phyloP scores from a whole-genome alignment of 2,113 vertebrate species.

The Zeus faber region DNA sequence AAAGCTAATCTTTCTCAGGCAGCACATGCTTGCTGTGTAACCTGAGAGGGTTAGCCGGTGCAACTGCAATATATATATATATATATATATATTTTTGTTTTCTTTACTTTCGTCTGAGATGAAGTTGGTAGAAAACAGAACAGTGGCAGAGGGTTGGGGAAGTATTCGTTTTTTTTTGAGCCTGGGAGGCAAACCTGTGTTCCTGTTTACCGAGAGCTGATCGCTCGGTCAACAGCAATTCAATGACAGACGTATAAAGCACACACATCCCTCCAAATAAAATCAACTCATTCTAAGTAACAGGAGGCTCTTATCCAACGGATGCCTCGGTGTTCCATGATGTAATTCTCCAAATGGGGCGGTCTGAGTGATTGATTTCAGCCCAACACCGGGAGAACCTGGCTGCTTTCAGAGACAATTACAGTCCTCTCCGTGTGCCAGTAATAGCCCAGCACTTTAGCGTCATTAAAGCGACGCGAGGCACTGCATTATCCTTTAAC shows the following conservation, averaged over 20 bases:
- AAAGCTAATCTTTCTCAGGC: slow-evolving; percentile 49
- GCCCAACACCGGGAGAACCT: slow-evolving; percentile 79
- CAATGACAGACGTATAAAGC: slow-evolving; percentile 45
- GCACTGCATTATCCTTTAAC: slow-evolving; percentile 77
- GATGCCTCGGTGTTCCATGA: slow-evolving; percentile 72
- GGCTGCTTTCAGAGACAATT: slow-evolving; percentile 88
- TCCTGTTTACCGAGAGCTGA: slow-evolving; percentile 44
- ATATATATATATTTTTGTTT: background rate
- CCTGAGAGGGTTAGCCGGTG: slow-evolving; percentile 47
- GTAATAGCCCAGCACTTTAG: slow-evolving; percentile 78
- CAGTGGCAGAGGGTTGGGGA: slow-evolving; percentile 16
- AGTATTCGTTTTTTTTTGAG: slow-evolving; percentile 10
- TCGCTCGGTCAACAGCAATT: slow-evolving; percentile 60
- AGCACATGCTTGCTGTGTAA: slow-evolving; percentile 61
- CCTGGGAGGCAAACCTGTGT: slow-evolving; percentile 37
- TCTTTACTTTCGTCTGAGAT: slow-evolving; percentile 28
- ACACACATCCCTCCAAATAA: slow-evolving; percentile 65
- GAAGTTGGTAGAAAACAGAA: slow-evolving; percentile 27
- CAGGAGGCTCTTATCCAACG: slow-evolving; percentile 68
- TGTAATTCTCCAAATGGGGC: slow-evolving; percentile 80
- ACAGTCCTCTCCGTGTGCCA: slow-evolving; percentile 75
- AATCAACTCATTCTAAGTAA: slow-evolving; percentile 70
- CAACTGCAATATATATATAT: slow-evolving; percentile 24
- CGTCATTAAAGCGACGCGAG: slow-evolving; percentile 80
- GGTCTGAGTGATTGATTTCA: slow-evolving; percentile 86